Evolutionary conservation across 2,797 vertebrate species (phyloP).

Genomic region (Octomys mimax): DNA sequence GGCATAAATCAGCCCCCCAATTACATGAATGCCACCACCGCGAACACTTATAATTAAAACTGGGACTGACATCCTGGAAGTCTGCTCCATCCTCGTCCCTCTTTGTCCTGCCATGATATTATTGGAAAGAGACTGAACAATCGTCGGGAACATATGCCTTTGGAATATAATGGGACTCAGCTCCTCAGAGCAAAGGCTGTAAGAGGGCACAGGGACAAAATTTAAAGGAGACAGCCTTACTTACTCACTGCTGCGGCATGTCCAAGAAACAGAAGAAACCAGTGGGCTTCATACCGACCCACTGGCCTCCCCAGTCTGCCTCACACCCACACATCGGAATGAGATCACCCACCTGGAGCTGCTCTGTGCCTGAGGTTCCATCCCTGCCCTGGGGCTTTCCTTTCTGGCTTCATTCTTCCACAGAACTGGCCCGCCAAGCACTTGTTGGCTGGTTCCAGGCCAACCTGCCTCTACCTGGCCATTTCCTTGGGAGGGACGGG

Average conservation of each 20-base stretch:
- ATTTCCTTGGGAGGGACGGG: too few relatives aligned
- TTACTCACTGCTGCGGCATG: slow-evolving; percentile 69
- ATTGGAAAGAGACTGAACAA: slow-evolving; percentile 83
- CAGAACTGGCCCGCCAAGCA: not conserved
- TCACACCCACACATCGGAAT: not conserved
- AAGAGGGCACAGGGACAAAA: slow-evolving; percentile 74
- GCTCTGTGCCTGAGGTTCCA: not conserved
- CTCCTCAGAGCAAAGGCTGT: slow-evolving; percentile 78
- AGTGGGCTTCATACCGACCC: slow-evolving; percentile 55
- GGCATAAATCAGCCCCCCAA: slow-evolving; percentile 80
- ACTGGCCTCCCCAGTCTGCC: not conserved
- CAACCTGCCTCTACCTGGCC: not conserved
- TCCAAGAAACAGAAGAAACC: slow-evolving; percentile 76
- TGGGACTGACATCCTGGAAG: slow-evolving; percentile 82
- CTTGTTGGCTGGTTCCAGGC: not conserved
- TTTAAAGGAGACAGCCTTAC: slow-evolving; percentile 79
- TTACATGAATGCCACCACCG: slow-evolving; percentile 80
- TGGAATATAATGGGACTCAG: slow-evolving; percentile 80
- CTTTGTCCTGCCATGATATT: slow-evolving; percentile 84
- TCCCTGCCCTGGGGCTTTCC: fast-evolving
- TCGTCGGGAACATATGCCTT: slow-evolving; percentile 80
- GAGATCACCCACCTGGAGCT: too few relatives aligned
- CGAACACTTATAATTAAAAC: slow-evolving; percentile 83
- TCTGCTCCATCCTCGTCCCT: slow-evolving; percentile 73
- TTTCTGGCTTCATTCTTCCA: not conserved